Conservation (phyloP, 2,888 invertebrate genomes). For the Xestia ashworthii region DNA sequence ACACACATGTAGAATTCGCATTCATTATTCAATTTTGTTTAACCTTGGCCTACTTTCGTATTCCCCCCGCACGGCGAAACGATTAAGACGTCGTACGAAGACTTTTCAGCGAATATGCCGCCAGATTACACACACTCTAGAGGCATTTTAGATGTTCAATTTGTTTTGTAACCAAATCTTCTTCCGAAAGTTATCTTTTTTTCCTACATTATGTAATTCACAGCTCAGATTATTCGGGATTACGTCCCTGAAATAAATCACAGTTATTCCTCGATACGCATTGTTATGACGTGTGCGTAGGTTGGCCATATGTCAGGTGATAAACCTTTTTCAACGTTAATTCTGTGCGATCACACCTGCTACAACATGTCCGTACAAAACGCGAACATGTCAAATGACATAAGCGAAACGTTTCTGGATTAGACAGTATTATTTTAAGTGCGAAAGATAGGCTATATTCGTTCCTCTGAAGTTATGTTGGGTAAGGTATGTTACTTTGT, state of each 20-base stretch:
- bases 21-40: conserved; percentile 63
- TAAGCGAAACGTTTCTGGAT: conserved; percentile 13
- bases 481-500: conserved; percentile 68
- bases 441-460: conserved; percentile 55
- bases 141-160: conserved; percentile 50
- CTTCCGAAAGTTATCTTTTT: conserved; percentile 14
- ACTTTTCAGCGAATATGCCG: conserved; percentile 53
- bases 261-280: conserved; percentile 27
- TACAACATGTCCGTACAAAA: conserved; percentile 25
- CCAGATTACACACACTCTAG: conserved; percentile 48
- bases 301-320: conserved; percentile 37
- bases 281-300: conserved; percentile 57
- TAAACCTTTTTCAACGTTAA: conserved; percentile 46
- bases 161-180: conserved; percentile 44
- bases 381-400: conserved; percentile 22
- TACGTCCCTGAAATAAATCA: conserved; percentile 39
- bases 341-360: conserved; percentile 12
- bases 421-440: conserved; percentile 52
- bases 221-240: conserved; percentile 15
- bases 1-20: conserved; percentile 45
- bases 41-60: conserved; percentile 64
- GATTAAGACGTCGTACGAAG: conserved; percentile 49
- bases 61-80: conserved; percentile 43
- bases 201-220: conserved; percentile 26
- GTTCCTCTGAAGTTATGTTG: conserved; percentile 57